These are phyloP conservation scores for Saccostrea echinata DNA, from an alignment of 1,140 invertebrate species.

Conservation along the genomic window DNA sequence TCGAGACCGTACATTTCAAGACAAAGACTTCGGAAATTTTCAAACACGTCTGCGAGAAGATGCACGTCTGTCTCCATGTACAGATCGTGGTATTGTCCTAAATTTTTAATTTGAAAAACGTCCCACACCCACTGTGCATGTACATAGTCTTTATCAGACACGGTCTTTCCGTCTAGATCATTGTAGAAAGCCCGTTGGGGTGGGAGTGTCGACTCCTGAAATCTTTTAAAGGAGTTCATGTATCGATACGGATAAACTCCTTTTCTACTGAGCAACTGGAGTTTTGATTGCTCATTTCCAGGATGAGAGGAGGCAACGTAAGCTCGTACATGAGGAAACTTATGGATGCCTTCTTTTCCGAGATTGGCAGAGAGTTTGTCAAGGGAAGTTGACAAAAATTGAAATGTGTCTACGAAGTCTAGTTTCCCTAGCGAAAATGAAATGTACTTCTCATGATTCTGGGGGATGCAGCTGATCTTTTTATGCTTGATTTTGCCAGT, in stretches of 20 bases:
- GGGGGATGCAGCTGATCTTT: slow-evolving; percentile 72
- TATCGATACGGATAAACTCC: slow-evolving; percentile 29
- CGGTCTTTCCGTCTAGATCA: background rate
- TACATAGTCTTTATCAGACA: too few species aligned
- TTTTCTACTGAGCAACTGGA: background rate
- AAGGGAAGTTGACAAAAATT: slow-evolving; percentile 24
- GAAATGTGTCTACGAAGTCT: slow-evolving; percentile 46
- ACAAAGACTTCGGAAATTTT: slow-evolving; percentile 33
- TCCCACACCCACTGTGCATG: too few species aligned
- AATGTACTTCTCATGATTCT: slow-evolving; percentile 74
- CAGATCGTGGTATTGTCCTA: too few species aligned
- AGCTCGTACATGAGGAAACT: background rate
- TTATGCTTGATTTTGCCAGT: slow-evolving; percentile 55
- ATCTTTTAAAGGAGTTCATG: background rate
- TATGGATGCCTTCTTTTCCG: background rate
- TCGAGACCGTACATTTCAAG: background rate
- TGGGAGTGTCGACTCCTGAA: too few species aligned
- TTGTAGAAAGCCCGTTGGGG: too few species aligned
- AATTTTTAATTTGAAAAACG: too few species aligned
- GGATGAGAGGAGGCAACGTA: background rate
- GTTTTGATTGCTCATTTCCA: background rate
- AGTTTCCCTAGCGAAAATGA: slow-evolving; percentile 44
- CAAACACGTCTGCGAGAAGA: slow-evolving; percentile 36
- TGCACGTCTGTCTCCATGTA: too few species aligned
- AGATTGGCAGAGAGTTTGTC: slow-evolving; percentile 17